phyloP scores from a whole-genome alignment of 1,140 invertebrate genomes.

The Lasioglossum albipes region DNA sequence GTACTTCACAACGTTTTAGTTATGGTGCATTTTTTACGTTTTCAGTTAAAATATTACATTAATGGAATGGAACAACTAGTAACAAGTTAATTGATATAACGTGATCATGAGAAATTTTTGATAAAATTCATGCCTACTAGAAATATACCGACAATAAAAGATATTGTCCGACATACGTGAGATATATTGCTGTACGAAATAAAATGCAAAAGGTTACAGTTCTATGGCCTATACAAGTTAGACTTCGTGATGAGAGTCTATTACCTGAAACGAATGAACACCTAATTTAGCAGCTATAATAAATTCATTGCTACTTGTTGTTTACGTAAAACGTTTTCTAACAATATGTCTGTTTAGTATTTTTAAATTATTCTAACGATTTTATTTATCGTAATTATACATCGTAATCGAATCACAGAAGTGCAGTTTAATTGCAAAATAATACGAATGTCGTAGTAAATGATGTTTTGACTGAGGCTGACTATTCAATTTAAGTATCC shows the following conservation, averaged over 20 bases:
- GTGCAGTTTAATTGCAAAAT: not conserved
- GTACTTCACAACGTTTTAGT: conserved; percentile 1
- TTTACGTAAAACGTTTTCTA: conserved; percentile 15
- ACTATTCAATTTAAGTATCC: conserved; percentile 29
- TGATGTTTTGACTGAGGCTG: conserved; percentile 50
- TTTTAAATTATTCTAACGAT: conserved; percentile 22
- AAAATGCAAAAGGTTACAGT: not conserved
- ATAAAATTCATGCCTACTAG: conserved; percentile 6
- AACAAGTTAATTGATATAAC: not conserved
- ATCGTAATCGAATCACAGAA: not conserved
- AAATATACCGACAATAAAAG: not conserved
- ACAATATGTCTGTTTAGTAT: conserved; percentile 18
- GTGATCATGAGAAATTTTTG: not conserved
- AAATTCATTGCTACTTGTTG: not conserved
- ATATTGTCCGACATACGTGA: conserved; percentile 10
- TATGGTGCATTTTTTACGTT: conserved; percentile 22
- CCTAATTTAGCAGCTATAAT: conserved; percentile 8
- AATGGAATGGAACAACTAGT: not conserved
- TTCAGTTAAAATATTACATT: not conserved
- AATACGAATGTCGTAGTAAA: conserved; percentile 28
- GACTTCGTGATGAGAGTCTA: conserved; percentile 14
- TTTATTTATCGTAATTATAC: conserved; percentile 19
- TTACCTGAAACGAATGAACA: not conserved
- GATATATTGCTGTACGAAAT: not conserved
- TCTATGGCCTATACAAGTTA: not conserved